A percentile compares a stretch with the other conserved stretches of the same genome.
Evolutionary conservation across 2,888 invertebrate species (phyloP).

Genomic region (Lathronympha strigana): DNA sequence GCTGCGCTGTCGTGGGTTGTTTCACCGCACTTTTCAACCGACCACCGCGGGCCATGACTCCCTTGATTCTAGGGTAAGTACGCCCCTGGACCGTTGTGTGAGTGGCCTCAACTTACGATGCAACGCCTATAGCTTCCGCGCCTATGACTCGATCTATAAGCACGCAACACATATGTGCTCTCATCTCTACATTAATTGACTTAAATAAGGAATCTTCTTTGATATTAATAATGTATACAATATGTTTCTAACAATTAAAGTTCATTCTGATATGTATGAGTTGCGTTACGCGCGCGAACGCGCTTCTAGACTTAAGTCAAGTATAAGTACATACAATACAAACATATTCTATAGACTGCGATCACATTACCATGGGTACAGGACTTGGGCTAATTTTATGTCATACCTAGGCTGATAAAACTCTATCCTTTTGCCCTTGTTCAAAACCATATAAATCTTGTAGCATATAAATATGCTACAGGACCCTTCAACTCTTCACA

Average conservation of each 20-base stretch:
- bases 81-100: no score
- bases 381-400: background rate
- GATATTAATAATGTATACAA: slow-evolving; percentile 60
- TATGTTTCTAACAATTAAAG: slow-evolving; percentile 62
- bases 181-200: slow-evolving; percentile 77
- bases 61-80: no score
- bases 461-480: background rate
- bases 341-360: slow-evolving; percentile 27
- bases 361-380: slow-evolving; percentile 20
- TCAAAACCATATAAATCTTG: background rate
- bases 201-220: slow-evolving; percentile 80
- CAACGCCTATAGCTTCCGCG: no score
- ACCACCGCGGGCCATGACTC: no score
- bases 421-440: background rate
- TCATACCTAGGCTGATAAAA: slow-evolving; percentile 1
- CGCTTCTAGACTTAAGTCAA: slow-evolving; percentile 21
- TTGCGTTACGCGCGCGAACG: slow-evolving; percentile 52
- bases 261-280: slow-evolving; percentile 78
- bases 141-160: slow-evolving; percentile 50
- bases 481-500: background rate
- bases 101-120: background rate
- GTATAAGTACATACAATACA: slow-evolving; percentile 30
- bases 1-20: no score
- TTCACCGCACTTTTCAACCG: no score
- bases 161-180: slow-evolving; percentile 58